phyloP scores from a whole-genome alignment of 2,797 vertebrate species.

The Petrocephalus sullivani region DNA sequence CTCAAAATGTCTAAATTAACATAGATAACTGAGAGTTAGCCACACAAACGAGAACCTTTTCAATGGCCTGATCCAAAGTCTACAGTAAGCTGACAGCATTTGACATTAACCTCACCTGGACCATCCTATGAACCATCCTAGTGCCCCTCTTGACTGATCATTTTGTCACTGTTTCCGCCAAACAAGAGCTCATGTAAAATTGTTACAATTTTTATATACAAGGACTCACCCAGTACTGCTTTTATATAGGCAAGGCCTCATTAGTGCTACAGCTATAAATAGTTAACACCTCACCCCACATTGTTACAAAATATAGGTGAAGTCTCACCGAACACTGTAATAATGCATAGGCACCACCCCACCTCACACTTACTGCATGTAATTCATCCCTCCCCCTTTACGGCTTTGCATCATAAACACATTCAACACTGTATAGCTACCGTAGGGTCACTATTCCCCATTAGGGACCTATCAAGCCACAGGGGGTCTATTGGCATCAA shows the following conservation, averaged over 20 bases:
- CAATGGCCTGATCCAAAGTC: not conserved
- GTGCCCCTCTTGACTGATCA: not conserved
- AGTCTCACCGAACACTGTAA: not conserved
- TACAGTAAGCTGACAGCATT: not conserved
- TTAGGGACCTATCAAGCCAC: not conserved
- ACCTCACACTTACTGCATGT: not conserved
- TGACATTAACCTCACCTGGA: not conserved
- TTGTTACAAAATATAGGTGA: not conserved
- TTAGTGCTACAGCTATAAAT: not conserved
- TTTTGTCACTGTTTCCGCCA: not conserved
- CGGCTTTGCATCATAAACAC: not conserved
- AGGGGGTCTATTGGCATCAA: not conserved
- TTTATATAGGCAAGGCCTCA: not conserved
- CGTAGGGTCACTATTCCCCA: not conserved
- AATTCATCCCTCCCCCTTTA: no score
- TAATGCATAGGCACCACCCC: not conserved
- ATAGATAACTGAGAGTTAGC: not conserved
- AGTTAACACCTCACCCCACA: not conserved
- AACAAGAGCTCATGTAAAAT: not conserved
- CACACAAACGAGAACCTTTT: not conserved
- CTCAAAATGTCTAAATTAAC: not conserved
- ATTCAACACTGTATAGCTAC: not conserved
- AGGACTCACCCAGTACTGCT: not conserved
- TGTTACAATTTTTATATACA: not conserved
- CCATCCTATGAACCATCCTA: not conserved